Evolutionary conservation across 2,797 vertebrate species (phyloP), one percentile per base, ranked within the genome.

Genomic region (Dallia pectoralis): DNA sequence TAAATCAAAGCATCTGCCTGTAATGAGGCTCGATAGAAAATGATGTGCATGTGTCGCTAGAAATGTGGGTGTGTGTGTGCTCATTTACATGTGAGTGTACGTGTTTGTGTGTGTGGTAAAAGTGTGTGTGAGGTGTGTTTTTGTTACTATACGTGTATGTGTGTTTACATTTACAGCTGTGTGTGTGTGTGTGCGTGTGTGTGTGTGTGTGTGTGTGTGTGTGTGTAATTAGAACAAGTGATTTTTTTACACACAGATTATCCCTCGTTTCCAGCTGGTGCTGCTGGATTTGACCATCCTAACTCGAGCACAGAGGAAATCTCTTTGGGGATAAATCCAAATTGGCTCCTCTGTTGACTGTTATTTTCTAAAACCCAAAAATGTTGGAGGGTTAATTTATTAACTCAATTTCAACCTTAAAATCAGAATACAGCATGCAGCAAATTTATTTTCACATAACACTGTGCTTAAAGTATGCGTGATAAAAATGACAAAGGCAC

Each of bases 161-260:
- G 8, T 61, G 9, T 61, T 30, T 19, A 27, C 11, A 29, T 36
- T 72, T 40, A 18, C 65, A 18, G 47, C n/a, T 19, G 61, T 69
- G 74, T 67, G 72, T 74, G 82, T 86, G 86, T n/a, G 12, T 30
- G 51, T 61, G 2, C 32, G 16, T 49, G 36, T 16, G 49, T 18
- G 53, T 36, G 73, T 36, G 19, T 51, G 12, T 33, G 36, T 18
- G 68, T 69, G 69, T 64, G 69, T 74, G 82, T 86, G 86, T 84
- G 82, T 88, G 82, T 86, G 85, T 91, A 93, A 93, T 93, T 93
- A 94, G 93, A 92, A 90, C 87, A 90, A 93, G 90, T 92, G 87
- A 87, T 85, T 86, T 89, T 86, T 86, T 78, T 66, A 84, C 77
- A 86, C 79, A 86, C 85, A 89, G 92, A 93, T 93, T 93, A 93